Evolutionary conservation across 2,113 vertebrate genomes (phyloP).

Genomic region (Paralichthys olivaceus): DNA sequence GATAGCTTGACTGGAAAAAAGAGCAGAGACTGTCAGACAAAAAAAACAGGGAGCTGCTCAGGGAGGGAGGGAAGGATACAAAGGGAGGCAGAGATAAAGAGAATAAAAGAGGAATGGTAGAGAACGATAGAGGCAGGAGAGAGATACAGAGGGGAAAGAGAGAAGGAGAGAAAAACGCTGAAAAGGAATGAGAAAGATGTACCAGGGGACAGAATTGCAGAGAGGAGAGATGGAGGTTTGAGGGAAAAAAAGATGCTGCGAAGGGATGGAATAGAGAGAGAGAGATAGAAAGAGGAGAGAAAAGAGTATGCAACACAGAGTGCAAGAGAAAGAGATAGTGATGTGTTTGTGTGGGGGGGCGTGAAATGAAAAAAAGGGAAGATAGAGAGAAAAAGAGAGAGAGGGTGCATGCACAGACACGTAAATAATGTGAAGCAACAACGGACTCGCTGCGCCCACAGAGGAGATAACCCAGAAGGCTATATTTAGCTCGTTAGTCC

Average conservation of each 20-base stretch:
- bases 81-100: slow-evolving; percentile 68
- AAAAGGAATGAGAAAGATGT: slow-evolving; percentile 53
- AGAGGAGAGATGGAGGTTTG: slow-evolving; percentile 40
- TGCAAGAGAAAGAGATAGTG: slow-evolving; percentile 55
- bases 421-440: slow-evolving; percentile 86
- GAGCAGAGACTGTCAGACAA: slow-evolving; percentile 50
- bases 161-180: slow-evolving; percentile 29
- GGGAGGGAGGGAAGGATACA: slow-evolving; percentile 61
- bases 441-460: slow-evolving; percentile 76
- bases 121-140: slow-evolving; percentile 46
- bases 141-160: slow-evolving; percentile 36
- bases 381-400: slow-evolving; percentile 45
- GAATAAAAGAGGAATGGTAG: slow-evolving; percentile 63
- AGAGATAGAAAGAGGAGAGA: slow-evolving; percentile 30
- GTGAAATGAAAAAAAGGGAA: slow-evolving; percentile 50
- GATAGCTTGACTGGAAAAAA: slow-evolving; percentile 67
- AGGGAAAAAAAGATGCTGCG: slow-evolving; percentile 37
- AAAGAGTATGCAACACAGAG: slow-evolving; percentile 40
- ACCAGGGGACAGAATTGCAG: slow-evolving; percentile 42
- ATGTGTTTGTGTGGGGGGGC: slow-evolving; percentile 58
- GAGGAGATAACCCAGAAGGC: slow-evolving; percentile 83
- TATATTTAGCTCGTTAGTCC: slow-evolving; percentile 85
- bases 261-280: slow-evolving; percentile 39
- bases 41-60: slow-evolving; percentile 52
- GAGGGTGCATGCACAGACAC: slow-evolving; percentile 81